These are phyloP conservation scores for Bombus superbus DNA, from an alignment of 1,140 invertebrate species.

Conservation along the genomic window DNA sequence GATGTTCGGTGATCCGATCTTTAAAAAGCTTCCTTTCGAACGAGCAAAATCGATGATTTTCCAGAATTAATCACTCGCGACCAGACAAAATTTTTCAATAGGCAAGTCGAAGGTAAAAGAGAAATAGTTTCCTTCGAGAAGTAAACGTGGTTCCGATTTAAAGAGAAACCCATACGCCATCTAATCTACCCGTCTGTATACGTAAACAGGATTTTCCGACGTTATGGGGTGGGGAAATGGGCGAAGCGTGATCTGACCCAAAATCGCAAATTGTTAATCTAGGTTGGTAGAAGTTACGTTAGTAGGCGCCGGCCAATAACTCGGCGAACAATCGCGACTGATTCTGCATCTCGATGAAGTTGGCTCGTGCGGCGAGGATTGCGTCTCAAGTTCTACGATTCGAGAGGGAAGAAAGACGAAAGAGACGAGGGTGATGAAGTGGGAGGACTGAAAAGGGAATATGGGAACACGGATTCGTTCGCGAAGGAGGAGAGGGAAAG, in stretches of 20 bases:
- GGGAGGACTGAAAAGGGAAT: neutral
- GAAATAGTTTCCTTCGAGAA: too few relatives aligned
- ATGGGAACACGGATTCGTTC: constrained; percentile 25
- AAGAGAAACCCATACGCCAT: neutral
- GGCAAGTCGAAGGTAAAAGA: too few relatives aligned
- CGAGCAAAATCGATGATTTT: too few relatives aligned
- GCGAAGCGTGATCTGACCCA: constrained; percentile 13
- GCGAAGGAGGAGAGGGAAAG: neutral
- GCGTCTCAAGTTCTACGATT: constrained; percentile 24
- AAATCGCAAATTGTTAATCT: constrained; percentile 54
- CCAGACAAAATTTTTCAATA: too few relatives aligned
- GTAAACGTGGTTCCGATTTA: neutral
- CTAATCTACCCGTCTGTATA: neutral
- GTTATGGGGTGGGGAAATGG: neutral
- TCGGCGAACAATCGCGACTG: constrained; percentile 56
- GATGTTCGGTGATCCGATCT: too few relatives aligned
- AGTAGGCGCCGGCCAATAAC: constrained; percentile 41
- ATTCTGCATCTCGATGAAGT: constrained; percentile 63
- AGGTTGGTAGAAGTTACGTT: neutral
- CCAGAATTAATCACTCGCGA: too few relatives aligned
- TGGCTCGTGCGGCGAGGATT: constrained; percentile 6
- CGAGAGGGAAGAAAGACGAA: constrained; percentile 7
- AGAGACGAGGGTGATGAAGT: neutral
- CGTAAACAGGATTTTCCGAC: constrained; percentile 16
- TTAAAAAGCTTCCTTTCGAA: too few relatives aligned